These are phyloP conservation scores for Noctua janthe DNA, from an alignment of 2,888 invertebrate species.

Conservation along the genomic window DNA sequence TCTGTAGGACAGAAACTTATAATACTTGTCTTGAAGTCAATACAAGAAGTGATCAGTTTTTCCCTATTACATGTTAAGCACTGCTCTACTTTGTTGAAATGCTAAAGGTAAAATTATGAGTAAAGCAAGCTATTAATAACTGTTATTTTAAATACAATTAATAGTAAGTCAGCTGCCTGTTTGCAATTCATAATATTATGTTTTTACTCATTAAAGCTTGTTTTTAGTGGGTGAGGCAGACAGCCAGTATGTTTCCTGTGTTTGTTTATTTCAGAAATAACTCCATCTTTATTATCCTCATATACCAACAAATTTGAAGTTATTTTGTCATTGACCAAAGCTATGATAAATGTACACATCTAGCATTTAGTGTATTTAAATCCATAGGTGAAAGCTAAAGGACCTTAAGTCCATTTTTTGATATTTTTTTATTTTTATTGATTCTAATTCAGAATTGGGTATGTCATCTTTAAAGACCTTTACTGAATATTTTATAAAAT, in stretches of 20 bases:
- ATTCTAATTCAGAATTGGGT: too few relatives aligned
- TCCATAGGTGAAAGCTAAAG: too few relatives aligned
- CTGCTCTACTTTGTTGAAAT: constrained; percentile 1
- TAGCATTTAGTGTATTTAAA: background rate
- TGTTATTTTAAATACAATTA: constrained; percentile 5
- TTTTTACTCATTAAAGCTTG: constrained; percentile 1
- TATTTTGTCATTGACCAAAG: background rate
- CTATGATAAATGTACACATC: background rate
- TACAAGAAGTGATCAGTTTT: background rate
- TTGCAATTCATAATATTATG: background rate
- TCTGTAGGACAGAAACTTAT: background rate
- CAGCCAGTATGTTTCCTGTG: background rate
- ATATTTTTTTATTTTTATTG: too few relatives aligned
- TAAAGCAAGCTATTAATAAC: constrained; percentile 11
- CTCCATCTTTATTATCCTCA: background rate
- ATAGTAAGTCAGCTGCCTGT: background rate
- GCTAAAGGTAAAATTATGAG: background rate
- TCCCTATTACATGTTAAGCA: background rate
- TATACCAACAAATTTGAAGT: background rate
- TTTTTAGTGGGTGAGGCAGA: background rate
- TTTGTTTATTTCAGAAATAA: constrained; percentile 19
- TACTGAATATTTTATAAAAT: too few relatives aligned
- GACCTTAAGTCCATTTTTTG: too few relatives aligned
- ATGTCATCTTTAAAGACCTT: too few relatives aligned
- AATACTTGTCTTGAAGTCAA: background rate